phyloP scores from a whole-genome alignment of 1,140 invertebrate species.

The Formica exsecta region DNA sequence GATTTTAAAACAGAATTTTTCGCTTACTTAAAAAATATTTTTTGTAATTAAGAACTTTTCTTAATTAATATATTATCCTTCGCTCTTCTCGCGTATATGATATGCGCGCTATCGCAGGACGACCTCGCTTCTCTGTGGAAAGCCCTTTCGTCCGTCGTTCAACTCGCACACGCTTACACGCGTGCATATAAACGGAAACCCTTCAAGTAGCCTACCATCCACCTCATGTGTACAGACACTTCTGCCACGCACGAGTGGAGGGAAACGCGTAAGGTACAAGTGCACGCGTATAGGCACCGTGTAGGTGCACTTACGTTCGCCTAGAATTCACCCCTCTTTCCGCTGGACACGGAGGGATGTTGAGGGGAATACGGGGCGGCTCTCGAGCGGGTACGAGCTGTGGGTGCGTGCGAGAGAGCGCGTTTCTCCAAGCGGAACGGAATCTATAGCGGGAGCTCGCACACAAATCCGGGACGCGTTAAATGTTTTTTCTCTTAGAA shows the following conservation, averaged over 20 bases:
- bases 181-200: conserved; percentile 81
- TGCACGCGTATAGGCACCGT: conserved; percentile 65
- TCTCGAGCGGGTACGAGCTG: conserved; percentile 83
- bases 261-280: conserved; percentile 72
- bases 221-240: conserved; percentile 70
- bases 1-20: neutral
- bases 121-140: conserved; percentile 41
- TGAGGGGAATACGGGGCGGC: conserved; percentile 70
- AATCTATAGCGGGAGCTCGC: conserved; percentile 75
- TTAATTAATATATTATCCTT: conserved; percentile 42
- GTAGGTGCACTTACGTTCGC: conserved; percentile 75
- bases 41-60: neutral
- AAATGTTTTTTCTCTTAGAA: conserved; percentile 23
- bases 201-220: conserved; percentile 81
- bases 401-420: conserved; percentile 83
- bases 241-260: conserved; percentile 77
- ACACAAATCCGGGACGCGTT: conserved; percentile 49
- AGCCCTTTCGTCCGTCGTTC: conserved; percentile 13
- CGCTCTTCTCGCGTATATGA: neutral
- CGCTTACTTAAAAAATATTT: neutral
- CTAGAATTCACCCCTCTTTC: conserved; percentile 80
- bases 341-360: conserved; percentile 43
- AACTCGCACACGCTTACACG: conserved; percentile 44
- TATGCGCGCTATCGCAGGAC: conserved; percentile 34
- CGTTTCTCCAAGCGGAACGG: conserved; percentile 77